Base-by-base conservation (phyloP, 2,888 invertebrate genomes). In the Acronicta alni region DNA sequence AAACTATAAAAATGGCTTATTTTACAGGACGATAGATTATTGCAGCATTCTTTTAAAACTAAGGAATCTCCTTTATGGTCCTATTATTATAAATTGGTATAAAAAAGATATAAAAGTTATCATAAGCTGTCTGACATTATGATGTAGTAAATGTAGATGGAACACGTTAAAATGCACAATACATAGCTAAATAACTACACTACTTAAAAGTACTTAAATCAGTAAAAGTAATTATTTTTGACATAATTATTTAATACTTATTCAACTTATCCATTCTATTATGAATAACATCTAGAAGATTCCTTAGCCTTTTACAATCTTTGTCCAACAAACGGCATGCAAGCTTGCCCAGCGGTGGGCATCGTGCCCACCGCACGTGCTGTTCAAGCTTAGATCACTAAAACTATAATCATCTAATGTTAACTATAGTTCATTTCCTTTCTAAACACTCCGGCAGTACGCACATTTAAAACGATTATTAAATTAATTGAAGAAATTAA, bases 1-100 rank as follows among this genome's bases (percentile, higher is more conserved):
- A 35, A 74, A 73, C 74, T 76, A 68, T 67, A 41, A 76, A 58
- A 73, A 73, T 76, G 70, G 74, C 66, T 76, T 61, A 68, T 46
- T 68, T 72, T 55, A 56, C 61, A 73, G 45, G 61, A 61, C 48
- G 26, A 51, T 54, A 30, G 46, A 55, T 51, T 67, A 58, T 56
- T 59, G 32, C 18, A 62, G 48, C 72, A 60, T 51, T 44, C 70
- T 43, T 32, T 37, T 14, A 8, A 41, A 41, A 42, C 52, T 60
- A 43, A 57, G 57, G 63, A 59, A 75, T 63, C 63, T 56, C 67
- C 55, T 60, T 57, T 32, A 20, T n/a, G 6, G 5, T 6, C 6
- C n/a, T 35, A 15, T 42, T 32, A 39, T 39, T 38, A 30, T 54
- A 52, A 38, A 17, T 10, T 46, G 35, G 39, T 54, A 60, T 17